Evolutionary conservation across 2,888 invertebrate genomes (phyloP).

Genomic region (Neoitamus cyanurus): DNA sequence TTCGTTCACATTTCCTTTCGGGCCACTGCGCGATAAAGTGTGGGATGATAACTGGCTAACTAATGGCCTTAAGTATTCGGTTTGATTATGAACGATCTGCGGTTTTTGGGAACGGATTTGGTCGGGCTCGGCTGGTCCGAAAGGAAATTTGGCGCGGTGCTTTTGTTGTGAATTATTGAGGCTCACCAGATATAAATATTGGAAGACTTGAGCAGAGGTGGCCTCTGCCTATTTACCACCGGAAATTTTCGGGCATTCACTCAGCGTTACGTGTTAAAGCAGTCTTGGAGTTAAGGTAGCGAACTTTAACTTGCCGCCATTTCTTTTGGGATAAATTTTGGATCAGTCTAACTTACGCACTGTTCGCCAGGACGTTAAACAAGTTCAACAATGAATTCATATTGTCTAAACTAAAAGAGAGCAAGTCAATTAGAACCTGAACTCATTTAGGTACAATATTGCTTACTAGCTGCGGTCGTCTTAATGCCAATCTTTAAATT

Average conservation of each 20-base stretch:
- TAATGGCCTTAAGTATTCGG: not conserved
- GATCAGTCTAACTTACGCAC: no score
- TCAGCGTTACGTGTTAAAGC: not conserved
- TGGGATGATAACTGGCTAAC: slow-evolving; percentile 9
- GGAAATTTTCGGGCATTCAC: not conserved
- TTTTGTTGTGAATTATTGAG: not conserved
- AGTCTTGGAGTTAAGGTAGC: not conserved
- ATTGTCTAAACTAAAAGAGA: no score
- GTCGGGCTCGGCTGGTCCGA: not conserved
- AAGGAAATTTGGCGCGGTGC: not conserved
- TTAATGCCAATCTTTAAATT: no score
- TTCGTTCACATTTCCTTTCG: slow-evolving; percentile 22
- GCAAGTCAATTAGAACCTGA: no score
- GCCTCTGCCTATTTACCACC: not conserved
- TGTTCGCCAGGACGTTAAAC: no score
- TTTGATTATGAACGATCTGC: not conserved
- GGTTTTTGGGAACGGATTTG: not conserved
- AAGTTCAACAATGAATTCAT: no score
- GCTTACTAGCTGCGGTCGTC: no score
- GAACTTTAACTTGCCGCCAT: not conserved
- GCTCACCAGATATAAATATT: not conserved
- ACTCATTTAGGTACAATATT: no score
- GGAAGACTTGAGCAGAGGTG: not conserved
- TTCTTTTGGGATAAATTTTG: no score
- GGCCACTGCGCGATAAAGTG: not conserved